These are phyloP conservation scores for Leucophenga varia DNA, from an alignment of 1,140 invertebrate genomes.

Conservation along the genomic window DNA sequence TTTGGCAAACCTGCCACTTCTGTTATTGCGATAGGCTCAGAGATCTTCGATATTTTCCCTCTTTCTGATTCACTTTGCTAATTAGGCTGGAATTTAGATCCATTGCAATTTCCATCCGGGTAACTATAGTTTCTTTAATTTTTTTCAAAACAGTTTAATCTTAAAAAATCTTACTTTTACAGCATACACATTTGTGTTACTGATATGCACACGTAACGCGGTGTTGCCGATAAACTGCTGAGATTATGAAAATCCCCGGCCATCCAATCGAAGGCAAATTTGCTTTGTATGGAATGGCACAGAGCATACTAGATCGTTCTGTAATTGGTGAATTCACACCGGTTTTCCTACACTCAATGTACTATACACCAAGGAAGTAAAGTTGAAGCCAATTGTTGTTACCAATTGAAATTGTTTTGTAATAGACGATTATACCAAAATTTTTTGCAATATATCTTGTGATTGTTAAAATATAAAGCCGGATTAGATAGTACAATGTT, in stretches of 20 bases:
- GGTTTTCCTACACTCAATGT: conserved; percentile 83
- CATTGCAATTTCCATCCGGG: conserved; percentile 92
- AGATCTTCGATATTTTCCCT: conserved; percentile 89
- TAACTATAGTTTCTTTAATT: conserved; percentile 54
- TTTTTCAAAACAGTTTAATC: background rate
- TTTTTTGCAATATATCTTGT: too few species aligned
- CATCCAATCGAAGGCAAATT: conserved; percentile 76
- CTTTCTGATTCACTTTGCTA: conserved; percentile 75
- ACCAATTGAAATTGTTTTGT: too few species aligned
- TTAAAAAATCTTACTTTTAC: conserved; percentile 24
- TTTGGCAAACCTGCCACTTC: conserved; percentile 88
- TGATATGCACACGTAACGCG: too few species aligned
- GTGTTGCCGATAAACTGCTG: too few species aligned
- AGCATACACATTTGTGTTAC: conserved; percentile 94
- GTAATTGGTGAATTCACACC: conserved; percentile 87
- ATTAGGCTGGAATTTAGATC: conserved; percentile 92
- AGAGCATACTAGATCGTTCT: conserved; percentile 84
- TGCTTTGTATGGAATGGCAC: conserved; percentile 93
- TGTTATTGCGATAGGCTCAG: conserved; percentile 87
- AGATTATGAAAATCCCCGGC: conserved; percentile 71
- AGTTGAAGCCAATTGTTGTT: too few species aligned
- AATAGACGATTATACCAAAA: too few species aligned
- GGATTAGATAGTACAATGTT: too few species aligned
- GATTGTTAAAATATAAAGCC: too few species aligned
- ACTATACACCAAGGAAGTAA: conserved; percentile 67